Evolutionary conservation across 1,140 invertebrate genomes (phyloP), one percentile per base, ranked within the genome.

Genomic region (Zaprionus camerounensis): DNA sequence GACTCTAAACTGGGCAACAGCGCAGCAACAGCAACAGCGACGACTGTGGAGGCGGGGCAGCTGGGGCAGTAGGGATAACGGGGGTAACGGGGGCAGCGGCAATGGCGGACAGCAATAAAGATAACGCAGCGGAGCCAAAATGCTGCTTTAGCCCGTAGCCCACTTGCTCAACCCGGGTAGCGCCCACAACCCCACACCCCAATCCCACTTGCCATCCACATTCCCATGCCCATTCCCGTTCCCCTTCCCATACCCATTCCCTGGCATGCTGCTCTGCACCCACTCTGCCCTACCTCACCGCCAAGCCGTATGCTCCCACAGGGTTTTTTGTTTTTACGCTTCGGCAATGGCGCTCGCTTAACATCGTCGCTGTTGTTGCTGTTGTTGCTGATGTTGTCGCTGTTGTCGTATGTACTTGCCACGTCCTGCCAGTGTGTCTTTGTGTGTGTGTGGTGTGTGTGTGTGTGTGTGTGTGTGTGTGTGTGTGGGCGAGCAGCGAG

Each of bases 51-150:
- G 9, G 9, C 28, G 31, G 31, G 28, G 28, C 28, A 31, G 28
- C 28, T 7, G 31, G 31, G 28, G 28, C 28, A 28, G 28, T 7
- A 6, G 6, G 6, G 26, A 5, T 7, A 24, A 5, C 24, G 31
- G 9, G 31, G 26, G 26, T 28, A 26, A 26, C 24, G 31, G 31
- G 31, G 76, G 69, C 55, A n/a, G 38, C 61, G 76, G 70, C 78
- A 71, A 80, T 58, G 76, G 51, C n/a, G 41, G n/a, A n/a, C 41
- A 46, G 73, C 79, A 72, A 84, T 88, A 87, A 87, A 87, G 83
- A 87, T 87, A 87, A 84, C 80, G 67, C 58, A 76, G 53, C 24
- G 53, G 15, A 87, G 83, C 80, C 83, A 71, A 87, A 83, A 87
- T 63, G 71, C 67, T 70, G 26, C 58, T 51, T 22, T n/a, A 31